Evolutionary conservation across 2,888 invertebrate genomes (phyloP).

Genomic region (Cyrtodaria siliqua): DNA sequence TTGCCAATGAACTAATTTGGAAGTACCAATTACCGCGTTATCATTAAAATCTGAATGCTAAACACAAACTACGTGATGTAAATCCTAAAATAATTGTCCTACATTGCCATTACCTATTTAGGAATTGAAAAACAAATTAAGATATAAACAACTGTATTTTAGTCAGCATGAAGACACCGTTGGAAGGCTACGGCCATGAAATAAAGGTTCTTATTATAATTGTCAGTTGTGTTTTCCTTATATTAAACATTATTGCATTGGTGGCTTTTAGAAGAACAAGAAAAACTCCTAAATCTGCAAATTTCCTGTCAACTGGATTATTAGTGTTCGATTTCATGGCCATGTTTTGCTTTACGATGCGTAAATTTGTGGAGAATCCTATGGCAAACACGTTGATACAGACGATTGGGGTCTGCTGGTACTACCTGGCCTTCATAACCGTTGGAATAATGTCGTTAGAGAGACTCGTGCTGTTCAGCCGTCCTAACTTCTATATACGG

Average conservation of each 20-base stretch:
- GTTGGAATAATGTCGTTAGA: constrained; percentile 47
- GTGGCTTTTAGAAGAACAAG: constrained; percentile 11
- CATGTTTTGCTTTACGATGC: constrained; percentile 15
- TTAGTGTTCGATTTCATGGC: constrained; percentile 26
- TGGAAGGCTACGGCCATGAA: too few species aligned
- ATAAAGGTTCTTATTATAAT: too few species aligned
- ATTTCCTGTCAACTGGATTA: constrained; percentile 40
- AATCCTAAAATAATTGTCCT: too few species aligned
- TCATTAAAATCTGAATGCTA: too few species aligned
- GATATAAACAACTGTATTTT: too few species aligned
- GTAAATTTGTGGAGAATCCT: constrained; percentile 27
- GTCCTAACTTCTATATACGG: constrained; percentile 28
- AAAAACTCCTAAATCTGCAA: constrained; percentile 10
- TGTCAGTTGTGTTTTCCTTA: constrained; percentile 3
- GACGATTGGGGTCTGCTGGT: constrained; percentile 13
- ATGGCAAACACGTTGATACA: constrained; percentile 29
- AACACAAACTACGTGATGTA: too few species aligned
- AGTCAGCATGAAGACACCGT: too few species aligned
- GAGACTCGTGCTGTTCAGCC: constrained; percentile 29
- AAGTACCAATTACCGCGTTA: too few species aligned
- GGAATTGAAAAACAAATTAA: too few species aligned
- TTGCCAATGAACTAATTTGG: too few species aligned
- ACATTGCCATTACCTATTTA: too few species aligned
- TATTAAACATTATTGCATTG: constrained; percentile 2
- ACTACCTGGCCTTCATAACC: constrained; percentile 23